These are phyloP conservation scores for Pungitius pungitius DNA, from an alignment of 2,113 vertebrate genomes.

Conservation along the genomic window DNA sequence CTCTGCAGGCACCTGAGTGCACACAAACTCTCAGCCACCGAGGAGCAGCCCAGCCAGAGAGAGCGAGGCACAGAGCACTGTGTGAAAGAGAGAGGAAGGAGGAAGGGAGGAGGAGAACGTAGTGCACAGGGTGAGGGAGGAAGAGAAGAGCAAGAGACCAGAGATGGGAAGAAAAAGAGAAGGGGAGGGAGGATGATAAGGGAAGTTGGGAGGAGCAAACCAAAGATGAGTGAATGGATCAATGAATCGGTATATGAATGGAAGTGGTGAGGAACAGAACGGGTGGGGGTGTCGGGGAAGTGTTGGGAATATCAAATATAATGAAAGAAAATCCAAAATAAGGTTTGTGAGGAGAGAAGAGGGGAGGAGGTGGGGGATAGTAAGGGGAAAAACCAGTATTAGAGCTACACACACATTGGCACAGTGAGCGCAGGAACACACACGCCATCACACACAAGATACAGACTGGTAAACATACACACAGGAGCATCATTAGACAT, in stretches of 20 bases:
- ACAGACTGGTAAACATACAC: constrained; percentile 71
- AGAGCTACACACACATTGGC: constrained; percentile 81
- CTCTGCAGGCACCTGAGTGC: constrained; percentile 99
- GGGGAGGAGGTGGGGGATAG: constrained; percentile 64
- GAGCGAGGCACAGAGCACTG: constrained; percentile 99
- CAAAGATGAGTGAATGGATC: constrained; percentile 38
- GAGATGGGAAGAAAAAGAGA: constrained; percentile 80
- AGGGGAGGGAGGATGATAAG: constrained; percentile 44
- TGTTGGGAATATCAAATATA: constrained; percentile 51
- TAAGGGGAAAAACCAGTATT: constrained; percentile 82
- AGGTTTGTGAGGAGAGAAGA: constrained; percentile 66
- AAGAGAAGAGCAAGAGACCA: constrained; percentile 87
- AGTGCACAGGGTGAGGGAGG: constrained; percentile 93
- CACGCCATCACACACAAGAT: constrained; percentile 67
- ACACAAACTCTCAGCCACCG: constrained; percentile 99
- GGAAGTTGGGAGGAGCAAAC: constrained; percentile 52
- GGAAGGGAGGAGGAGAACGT: constrained; percentile 90
- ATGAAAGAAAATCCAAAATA: constrained; percentile 47
- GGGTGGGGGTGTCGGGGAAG: constrained; percentile 34
- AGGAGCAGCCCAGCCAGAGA: constrained; percentile 99
- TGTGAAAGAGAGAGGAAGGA: constrained; percentile 94
- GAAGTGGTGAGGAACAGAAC: constrained; percentile 38
- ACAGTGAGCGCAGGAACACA: constrained; percentile 79
- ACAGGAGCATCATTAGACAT: constrained; percentile 76
- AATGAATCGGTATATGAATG: constrained; percentile 52